Conservation (phyloP, 2,888 invertebrate species). For the Cerceris rybyensis region DNA sequence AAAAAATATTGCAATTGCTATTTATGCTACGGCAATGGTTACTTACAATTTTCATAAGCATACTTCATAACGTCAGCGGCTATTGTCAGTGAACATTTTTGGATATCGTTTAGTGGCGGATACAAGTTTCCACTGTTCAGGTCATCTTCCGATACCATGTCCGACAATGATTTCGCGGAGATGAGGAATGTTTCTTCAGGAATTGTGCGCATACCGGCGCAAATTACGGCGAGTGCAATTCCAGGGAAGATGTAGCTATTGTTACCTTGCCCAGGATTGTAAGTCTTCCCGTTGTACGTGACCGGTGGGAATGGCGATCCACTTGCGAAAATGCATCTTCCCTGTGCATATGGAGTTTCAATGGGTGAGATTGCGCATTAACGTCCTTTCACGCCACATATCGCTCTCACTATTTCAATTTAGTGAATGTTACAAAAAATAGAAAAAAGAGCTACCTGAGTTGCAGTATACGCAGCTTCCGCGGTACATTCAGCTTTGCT, state of each 20-base stretch:
- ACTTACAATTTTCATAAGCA: slow-evolving; percentile 89
- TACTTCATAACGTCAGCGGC: slow-evolving; percentile 91
- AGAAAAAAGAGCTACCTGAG: slow-evolving; percentile 30
- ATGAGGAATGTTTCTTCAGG: slow-evolving; percentile 95
- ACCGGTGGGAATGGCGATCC: slow-evolving; percentile 98
- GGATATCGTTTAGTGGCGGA: slow-evolving; percentile 93
- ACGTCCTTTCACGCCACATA: too few species aligned
- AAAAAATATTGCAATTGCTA: neutral
- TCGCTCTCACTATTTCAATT: neutral
- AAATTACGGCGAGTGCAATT: slow-evolving; percentile 94
- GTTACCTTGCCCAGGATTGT: slow-evolving; percentile 97
- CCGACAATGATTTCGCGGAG: slow-evolving; percentile 93
- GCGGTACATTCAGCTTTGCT: slow-evolving; percentile 99
- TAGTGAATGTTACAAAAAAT: neutral
- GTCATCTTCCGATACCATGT: slow-evolving; percentile 91
- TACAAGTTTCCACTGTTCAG: slow-evolving; percentile 94
- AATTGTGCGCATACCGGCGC: slow-evolving; percentile 94
- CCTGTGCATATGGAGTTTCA: slow-evolving; percentile 83
- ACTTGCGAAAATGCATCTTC: slow-evolving; percentile 95
- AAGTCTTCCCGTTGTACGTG: slow-evolving; percentile 89
- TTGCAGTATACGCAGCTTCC: slow-evolving; percentile 93
- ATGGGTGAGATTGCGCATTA: too few species aligned
- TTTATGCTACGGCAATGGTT: neutral
- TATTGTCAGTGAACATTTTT: slow-evolving; percentile 93
- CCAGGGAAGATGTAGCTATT: slow-evolving; percentile 99